phyloP scores from a whole-genome alignment of 2,888 invertebrate species.

The Mythimna vitellina region DNA sequence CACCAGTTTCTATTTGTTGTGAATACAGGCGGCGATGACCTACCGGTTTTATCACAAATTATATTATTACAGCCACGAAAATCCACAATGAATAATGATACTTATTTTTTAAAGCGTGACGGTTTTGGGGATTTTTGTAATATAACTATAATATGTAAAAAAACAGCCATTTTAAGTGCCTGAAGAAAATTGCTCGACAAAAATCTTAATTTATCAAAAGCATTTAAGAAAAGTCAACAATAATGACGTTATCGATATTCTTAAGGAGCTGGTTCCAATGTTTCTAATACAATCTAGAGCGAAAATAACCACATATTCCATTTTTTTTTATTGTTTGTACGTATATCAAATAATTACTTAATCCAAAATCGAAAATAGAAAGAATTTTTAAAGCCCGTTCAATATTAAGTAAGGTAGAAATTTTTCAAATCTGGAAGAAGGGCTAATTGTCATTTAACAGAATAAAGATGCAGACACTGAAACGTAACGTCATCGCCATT shows the following conservation, averaged over 20 bases:
- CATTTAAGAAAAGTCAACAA: constrained; percentile 6
- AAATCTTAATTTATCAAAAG: background rate
- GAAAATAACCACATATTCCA: too few species aligned
- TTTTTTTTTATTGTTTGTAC: too few species aligned
- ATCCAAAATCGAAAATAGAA: too few species aligned
- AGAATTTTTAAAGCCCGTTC: too few species aligned
- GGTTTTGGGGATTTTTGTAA: constrained; percentile 1
- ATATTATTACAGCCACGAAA: background rate
- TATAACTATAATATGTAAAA: too few species aligned
- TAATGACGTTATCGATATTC: background rate
- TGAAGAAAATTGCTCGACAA: background rate
- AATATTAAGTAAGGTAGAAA: too few species aligned
- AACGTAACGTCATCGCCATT: too few species aligned
- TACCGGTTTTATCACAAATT: background rate
- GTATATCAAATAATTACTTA: too few species aligned
- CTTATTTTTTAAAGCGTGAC: background rate
- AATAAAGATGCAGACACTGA: too few species aligned
- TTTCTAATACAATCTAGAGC: too few species aligned
- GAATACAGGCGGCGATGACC: background rate
- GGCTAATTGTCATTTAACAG: too few species aligned
- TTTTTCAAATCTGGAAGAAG: too few species aligned
- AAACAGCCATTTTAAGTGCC: background rate
- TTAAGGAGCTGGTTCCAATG: background rate
- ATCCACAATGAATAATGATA: background rate
- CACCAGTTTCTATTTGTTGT: background rate